Percentiles rank a stretch among this genome's conserved stretches.
Evolutionary conservation across 2,888 invertebrate genomes (phyloP).

Genomic region (Rapana venosa): DNA sequence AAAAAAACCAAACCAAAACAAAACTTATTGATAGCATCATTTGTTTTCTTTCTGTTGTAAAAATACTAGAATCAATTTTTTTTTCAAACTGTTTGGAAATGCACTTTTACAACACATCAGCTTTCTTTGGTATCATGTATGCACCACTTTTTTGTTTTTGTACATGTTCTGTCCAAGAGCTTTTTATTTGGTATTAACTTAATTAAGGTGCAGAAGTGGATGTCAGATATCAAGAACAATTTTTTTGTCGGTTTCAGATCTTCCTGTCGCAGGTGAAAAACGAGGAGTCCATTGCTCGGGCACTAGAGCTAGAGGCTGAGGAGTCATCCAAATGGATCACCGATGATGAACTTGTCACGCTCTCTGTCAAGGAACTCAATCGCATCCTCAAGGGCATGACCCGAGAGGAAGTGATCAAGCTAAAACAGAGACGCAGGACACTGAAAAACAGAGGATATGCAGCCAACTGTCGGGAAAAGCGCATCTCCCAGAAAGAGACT

Average conservation of each 20-base stretch:
- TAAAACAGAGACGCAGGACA: slow-evolving; percentile 96
- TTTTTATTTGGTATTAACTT: too few species aligned
- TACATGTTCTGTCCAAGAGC: too few species aligned
- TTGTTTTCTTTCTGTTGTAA: too few species aligned
- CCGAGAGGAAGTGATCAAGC: slow-evolving; percentile 91
- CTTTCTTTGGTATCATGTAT: too few species aligned
- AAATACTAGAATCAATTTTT: too few species aligned
- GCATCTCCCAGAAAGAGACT: slow-evolving; percentile 96
- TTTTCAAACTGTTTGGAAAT: too few species aligned
- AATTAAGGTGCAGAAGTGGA: too few species aligned
- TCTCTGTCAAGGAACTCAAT: slow-evolving; percentile 94
- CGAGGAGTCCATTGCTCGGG: slow-evolving; percentile 57
- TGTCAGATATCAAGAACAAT: too few species aligned
- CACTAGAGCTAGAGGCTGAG: slow-evolving; percentile 37
- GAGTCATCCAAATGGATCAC: slow-evolving; percentile 54
- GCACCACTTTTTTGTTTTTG: too few species aligned
- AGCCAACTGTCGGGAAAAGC: slow-evolving; percentile 90
- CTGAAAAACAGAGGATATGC: slow-evolving; percentile 98
- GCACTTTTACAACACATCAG: too few species aligned
- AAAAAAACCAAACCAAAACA: too few species aligned
- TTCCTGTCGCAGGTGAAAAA: slow-evolving; percentile 72
- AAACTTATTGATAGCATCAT: too few species aligned
- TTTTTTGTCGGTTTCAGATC: slow-evolving; percentile 61
- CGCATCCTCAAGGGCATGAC: slow-evolving; percentile 91
- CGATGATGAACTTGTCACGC: slow-evolving; percentile 94